Evolutionary conservation across 2,888 invertebrate species (phyloP), one percentile per base, ranked within the genome.

Genomic region (Allygus modestus): DNA sequence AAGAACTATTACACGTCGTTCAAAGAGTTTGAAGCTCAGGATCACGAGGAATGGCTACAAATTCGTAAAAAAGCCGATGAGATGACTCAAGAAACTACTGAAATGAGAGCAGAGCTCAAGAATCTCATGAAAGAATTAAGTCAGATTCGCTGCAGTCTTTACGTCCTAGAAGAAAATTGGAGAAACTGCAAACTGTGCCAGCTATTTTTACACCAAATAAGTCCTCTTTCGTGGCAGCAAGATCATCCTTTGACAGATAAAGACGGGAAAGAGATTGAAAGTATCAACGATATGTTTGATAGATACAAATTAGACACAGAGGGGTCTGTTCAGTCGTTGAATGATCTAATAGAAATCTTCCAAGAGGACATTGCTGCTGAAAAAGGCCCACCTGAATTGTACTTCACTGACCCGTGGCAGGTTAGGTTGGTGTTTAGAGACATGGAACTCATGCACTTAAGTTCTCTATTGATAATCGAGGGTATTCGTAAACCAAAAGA

Each of bases 381-480:
- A 41, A 31, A 54, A 54, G 85, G 86, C 1, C 85, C 85, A 26
- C 86, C 86, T 7, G 83, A 81, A 12, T 79, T 85, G 28, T 86
- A 86, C 73, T 87, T 87, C 77, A 85, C 84, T 20, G 83, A 84
- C 28, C 85, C 86, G 2, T 85, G 84, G 85, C 83, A 87, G 81
- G 58, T 87, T 23, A 79, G 84, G 17, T 33, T 84, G 1, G 86
- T 87, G 0, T 85, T 87, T 15, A 85, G 85, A 69, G 84, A 87
- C 26, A 84, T 86, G 83, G 87, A 86, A 75, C 83, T 85, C 0
- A 85, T 86, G 28, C 85, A 85, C 41, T 65, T 85, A 9, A 82
- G 81, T n/a, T 81, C 85, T 0, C 69, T 85, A 2, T 31, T 83
- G 28, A 77, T 79, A 12, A 83, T 83, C 11, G 85, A 85, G 37